Percentiles rank a stretch among this genome's conserved stretches.
Conservation (phyloP, 2,113 vertebrate species). For the Speoplatyrhinus poulsoni region DNA sequence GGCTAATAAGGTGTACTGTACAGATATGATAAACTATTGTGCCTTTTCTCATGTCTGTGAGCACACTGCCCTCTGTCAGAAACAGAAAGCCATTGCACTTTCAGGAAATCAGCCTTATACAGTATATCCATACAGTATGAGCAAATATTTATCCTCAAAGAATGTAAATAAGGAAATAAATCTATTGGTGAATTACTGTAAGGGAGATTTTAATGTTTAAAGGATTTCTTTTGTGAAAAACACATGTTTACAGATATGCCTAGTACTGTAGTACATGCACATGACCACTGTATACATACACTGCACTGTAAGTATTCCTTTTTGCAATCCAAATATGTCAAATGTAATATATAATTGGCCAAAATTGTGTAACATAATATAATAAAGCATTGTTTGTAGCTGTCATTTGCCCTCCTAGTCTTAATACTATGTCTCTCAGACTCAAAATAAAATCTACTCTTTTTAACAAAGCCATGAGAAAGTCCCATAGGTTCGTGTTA, state of each 20-base stretch:
- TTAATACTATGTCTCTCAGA: too few species aligned
- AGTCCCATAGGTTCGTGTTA: background rate
- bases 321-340: background rate
- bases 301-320: background rate
- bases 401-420: too few species aligned
- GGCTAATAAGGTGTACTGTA: background rate
- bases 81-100: slow-evolving; percentile 30
- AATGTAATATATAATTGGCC: background rate
- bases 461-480: too few species aligned
- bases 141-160: background rate
- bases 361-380: too few species aligned
- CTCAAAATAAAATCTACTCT: too few species aligned
- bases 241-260: background rate
- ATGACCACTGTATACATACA: background rate
- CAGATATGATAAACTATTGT: slow-evolving; percentile 22
- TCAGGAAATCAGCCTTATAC: slow-evolving; percentile 14
- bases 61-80: slow-evolving; percentile 56
- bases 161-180: slow-evolving; percentile 36
- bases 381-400: too few species aligned
- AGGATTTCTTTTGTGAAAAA: background rate
- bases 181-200: background rate
- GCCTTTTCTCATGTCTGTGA: slow-evolving; percentile 45
- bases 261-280: background rate
- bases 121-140: background rate
- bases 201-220: slow-evolving; percentile 1